These are phyloP conservation scores for Orycteropus afer DNA, from an alignment of 2,113 vertebrate species.

Conservation along the genomic window DNA sequence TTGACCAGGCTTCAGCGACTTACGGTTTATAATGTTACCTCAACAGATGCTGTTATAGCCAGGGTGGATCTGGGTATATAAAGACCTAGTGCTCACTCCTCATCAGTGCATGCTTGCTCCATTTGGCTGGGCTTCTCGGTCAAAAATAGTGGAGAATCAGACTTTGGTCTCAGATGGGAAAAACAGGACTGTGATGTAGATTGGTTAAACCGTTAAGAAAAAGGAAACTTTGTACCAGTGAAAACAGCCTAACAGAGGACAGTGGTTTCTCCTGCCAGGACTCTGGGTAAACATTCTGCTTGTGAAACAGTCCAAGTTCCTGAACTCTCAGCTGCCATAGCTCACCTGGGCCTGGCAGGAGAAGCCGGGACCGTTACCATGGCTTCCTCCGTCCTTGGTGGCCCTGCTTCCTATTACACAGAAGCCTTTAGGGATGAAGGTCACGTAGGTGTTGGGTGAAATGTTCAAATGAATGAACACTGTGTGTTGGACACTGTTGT, in stretches of 20 bases:
- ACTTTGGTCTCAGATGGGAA: slow-evolving; percentile 33
- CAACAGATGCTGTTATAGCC: background rate
- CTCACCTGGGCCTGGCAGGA: slow-evolving; percentile 26
- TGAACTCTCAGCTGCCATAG: background rate
- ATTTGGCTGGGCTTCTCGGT: slow-evolving; percentile 34
- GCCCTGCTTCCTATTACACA: background rate
- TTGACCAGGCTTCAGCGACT: background rate
- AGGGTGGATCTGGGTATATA: background rate
- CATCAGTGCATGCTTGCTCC: background rate
- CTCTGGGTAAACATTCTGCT: slow-evolving; percentile 61
- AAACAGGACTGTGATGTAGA: slow-evolving; percentile 2
- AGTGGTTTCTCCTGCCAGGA: slow-evolving; percentile 30
- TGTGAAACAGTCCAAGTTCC: slow-evolving; percentile 61
- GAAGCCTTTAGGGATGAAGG: slow-evolving; percentile 51
- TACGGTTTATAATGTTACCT: slow-evolving; percentile 1
- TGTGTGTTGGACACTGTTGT: background rate
- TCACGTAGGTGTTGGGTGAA: slow-evolving; percentile 43
- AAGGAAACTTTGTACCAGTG: slow-evolving; percentile 64
- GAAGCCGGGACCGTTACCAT: background rate
- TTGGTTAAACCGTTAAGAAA: slow-evolving; percentile 60
- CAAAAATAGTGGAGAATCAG: slow-evolving; percentile 40
- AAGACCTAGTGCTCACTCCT: background rate
- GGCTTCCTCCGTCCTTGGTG: background rate
- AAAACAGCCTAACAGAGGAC: slow-evolving; percentile 62
- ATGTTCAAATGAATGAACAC: slow-evolving; percentile 48